Conservation (phyloP, 2,113 vertebrate genomes). For the Anseranas semipalmata region DNA sequence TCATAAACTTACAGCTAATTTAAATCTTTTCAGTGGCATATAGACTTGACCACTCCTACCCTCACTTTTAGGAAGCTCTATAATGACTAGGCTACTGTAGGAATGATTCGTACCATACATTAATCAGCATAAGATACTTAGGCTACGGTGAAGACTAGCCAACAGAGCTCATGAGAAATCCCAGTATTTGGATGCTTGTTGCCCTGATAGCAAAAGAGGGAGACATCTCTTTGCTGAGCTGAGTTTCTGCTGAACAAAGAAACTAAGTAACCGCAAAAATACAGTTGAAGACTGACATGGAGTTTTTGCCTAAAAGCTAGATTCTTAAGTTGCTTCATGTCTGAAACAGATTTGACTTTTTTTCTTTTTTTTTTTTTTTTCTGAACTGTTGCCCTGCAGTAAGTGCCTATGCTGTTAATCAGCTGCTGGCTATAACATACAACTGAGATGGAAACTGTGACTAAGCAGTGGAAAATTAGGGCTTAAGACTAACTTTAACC, state of each 20-base stretch:
- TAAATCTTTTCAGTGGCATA: background rate
- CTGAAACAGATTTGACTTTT: background rate
- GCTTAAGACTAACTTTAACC: background rate
- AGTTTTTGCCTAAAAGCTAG: background rate
- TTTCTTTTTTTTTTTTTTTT: too few relatives aligned
- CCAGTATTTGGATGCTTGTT: background rate
- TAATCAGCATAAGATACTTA: background rate
- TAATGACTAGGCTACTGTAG: background rate
- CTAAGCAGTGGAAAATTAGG: background rate
- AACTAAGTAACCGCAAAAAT: background rate
- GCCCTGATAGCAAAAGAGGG: background rate
- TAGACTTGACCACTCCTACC: background rate
- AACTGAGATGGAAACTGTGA: background rate
- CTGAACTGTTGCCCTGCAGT: background rate
- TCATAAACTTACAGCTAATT: background rate
- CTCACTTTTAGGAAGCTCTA: background rate
- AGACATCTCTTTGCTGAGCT: background rate
- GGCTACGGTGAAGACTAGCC: background rate
- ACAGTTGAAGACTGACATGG: fast-evolving
- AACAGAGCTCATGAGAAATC: background rate
- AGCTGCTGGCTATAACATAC: background rate
- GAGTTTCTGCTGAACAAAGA: background rate
- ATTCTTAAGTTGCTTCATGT: background rate
- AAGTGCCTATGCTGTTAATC: background rate
- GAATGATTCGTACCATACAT: background rate